Conservation (phyloP, 2,113 vertebrate species). For the Entomyzon cyanotis region DNA sequence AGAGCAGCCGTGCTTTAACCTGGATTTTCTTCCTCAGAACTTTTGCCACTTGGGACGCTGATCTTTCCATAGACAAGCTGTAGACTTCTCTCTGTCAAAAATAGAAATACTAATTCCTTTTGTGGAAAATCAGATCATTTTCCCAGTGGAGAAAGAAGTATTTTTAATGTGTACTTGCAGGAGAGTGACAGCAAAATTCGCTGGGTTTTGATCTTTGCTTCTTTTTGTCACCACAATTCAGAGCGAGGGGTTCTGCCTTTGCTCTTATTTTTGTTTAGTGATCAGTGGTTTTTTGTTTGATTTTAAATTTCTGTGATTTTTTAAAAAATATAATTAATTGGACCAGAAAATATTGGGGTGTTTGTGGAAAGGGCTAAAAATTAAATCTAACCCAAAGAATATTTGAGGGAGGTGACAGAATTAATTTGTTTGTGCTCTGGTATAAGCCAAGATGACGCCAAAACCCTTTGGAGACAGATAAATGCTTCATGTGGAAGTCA, state of each 20-base stretch:
- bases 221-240: background rate
- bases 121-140: background rate
- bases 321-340: background rate
- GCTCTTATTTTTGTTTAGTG: background rate
- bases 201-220: background rate
- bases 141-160: background rate
- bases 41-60: background rate
- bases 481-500: background rate
- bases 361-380: background rate
- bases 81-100: background rate
- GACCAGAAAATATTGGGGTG: background rate
- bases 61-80: background rate
- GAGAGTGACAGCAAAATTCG: background rate
- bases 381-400: background rate
- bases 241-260: background rate
- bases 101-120: background rate
- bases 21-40: background rate
- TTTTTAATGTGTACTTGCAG: background rate
- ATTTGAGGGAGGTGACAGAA: background rate
- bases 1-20: background rate
- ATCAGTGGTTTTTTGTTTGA: background rate
- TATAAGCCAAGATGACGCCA: background rate
- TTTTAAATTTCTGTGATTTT: background rate
- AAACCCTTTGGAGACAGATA: slow-evolving; percentile 40
- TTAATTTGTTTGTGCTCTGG: slow-evolving; percentile 31